Base-by-base conservation (phyloP, 2,888 invertebrate species). In the Clusia tigrina region DNA sequence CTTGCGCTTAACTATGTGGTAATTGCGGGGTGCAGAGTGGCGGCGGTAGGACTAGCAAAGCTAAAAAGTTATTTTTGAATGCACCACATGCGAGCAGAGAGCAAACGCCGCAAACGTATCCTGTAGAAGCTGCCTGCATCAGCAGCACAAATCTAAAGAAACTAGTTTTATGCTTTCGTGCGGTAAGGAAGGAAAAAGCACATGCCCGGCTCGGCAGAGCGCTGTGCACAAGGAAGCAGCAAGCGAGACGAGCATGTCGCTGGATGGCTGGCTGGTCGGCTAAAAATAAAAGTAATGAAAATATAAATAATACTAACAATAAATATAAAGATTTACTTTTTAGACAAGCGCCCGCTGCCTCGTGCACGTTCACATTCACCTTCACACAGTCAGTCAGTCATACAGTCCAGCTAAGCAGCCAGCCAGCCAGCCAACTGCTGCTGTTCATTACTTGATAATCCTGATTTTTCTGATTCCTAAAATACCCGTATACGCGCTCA, bases 71-170 rank as follows among this genome's bases (percentile, higher is more conserved):
- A 42, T 3, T 32, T n/a, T n/a, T 6, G 32, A 32, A 6, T 9
- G 32, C 6, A 6, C 32, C 6, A 32, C 32, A 32, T 6, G 32
- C 6, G 6, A 6, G n/a, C 42, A 42, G 6, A 6, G 3, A n/a
- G 3, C 12, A 42, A 42, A n/a, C 42, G 42, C 42, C 42, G 42
- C 42, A n/a, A 42, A 32, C n/a, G 32, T 5, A 32, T 12, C 32
- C 32, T 10, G 42, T 42, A 6, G 6, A 6, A 32, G 32, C 32
- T 6, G 12, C 6, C 32, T 12, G 32, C 42, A 48, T 20, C 18
- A 20, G 48, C 48, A 48, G 48, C 18, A 48, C 48, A 18, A 48
- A 48, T 48, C 48, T 42, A 6, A n/a, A 20, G 48, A 48, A 48
- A 48, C 48, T 5, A 48, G 48, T 48, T 48, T 48, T 5, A 15